phyloP scores from a whole-genome alignment of 1,140 invertebrate genomes.

The Bombus confusus region DNA sequence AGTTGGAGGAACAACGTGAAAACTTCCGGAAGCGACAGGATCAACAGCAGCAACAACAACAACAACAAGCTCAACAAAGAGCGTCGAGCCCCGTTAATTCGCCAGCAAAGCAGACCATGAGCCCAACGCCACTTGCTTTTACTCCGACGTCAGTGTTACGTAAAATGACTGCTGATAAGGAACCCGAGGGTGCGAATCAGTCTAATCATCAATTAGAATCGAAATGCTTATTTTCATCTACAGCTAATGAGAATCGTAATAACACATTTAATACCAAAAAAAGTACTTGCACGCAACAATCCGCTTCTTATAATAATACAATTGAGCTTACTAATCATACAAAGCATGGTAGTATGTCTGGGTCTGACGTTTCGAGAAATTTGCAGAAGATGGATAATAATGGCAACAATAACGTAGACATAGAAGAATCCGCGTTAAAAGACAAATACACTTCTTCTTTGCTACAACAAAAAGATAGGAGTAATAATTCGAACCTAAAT shows the following conservation, averaged over 20 bases:
- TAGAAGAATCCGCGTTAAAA: conserved; percentile 66
- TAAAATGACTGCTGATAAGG: conserved; percentile 96
- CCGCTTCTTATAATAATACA: neutral
- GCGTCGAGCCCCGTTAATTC: conserved; percentile 79
- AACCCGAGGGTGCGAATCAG: conserved; percentile 83
- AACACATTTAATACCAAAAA: conserved; percentile 8
- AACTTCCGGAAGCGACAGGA: conserved; percentile 91
- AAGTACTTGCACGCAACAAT: neutral
- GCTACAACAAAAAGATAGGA: conserved; percentile 29
- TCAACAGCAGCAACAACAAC: conserved; percentile 84
- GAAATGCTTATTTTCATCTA: conserved; percentile 39
- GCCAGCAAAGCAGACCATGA: conserved; percentile 78
- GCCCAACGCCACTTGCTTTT: conserved; percentile 89
- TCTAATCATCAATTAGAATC: conserved; percentile 64
- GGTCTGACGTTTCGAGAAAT: neutral
- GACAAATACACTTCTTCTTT: conserved; percentile 57
- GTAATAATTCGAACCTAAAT: conserved; percentile 36
- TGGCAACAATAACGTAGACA: conserved; percentile 1
- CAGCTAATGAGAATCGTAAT: conserved; percentile 38
- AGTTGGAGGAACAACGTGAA: conserved; percentile 92
- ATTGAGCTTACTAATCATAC: conserved; percentile 43
- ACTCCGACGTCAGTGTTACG: conserved; percentile 95
- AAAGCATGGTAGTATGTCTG: conserved; percentile 29
- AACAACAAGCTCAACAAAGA: conserved; percentile 75
- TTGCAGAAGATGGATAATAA: conserved; percentile 28